phyloP scores from a whole-genome alignment of 1,140 invertebrate species.

The Lordiphosa mommai region DNA sequence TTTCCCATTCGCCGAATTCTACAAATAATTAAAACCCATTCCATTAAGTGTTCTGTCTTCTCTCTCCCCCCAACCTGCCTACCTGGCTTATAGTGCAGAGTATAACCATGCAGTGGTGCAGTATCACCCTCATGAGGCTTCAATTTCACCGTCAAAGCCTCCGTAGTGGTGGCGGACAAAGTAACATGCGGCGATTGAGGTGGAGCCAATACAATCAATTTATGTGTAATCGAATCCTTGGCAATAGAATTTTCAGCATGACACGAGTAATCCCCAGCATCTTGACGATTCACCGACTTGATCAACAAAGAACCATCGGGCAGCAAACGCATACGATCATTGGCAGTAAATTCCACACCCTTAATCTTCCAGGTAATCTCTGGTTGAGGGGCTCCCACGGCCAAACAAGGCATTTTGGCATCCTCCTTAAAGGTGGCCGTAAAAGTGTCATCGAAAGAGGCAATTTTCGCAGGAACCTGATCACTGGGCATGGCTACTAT shows the following conservation, averaged over 20 bases:
- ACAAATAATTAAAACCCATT: not conserved
- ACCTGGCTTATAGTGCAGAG: constrained; percentile 93
- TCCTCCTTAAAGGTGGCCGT: constrained; percentile 94
- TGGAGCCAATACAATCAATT: constrained; percentile 91
- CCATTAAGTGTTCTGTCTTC: not conserved
- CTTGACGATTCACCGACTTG: constrained; percentile 91
- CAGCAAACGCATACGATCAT: constrained; percentile 89
- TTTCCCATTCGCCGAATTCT: constrained; percentile 96
- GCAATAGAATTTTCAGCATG: constrained; percentile 96
- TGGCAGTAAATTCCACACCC: constrained; percentile 80
- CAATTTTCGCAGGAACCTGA: constrained; percentile 95
- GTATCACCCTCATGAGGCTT: constrained; percentile 87
- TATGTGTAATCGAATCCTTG: constrained; percentile 94
- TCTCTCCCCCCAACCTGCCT: no score
- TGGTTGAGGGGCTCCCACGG: constrained; percentile 93
- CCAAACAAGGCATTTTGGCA: constrained; percentile 93
- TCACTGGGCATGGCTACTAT: constrained; percentile 90
- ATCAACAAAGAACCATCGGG: constrained; percentile 95
- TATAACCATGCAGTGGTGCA: constrained; percentile 91
- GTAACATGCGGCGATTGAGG: constrained; percentile 90
- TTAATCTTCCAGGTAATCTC: constrained; percentile 92
- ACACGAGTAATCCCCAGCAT: constrained; percentile 95
- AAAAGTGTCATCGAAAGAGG: constrained; percentile 94
- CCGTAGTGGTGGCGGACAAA: constrained; percentile 90
- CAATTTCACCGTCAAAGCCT: constrained; percentile 89